These are phyloP conservation scores for Acanthosepion esculentum DNA, from an alignment of 2,888 invertebrate species.

Conservation along the genomic window DNA sequence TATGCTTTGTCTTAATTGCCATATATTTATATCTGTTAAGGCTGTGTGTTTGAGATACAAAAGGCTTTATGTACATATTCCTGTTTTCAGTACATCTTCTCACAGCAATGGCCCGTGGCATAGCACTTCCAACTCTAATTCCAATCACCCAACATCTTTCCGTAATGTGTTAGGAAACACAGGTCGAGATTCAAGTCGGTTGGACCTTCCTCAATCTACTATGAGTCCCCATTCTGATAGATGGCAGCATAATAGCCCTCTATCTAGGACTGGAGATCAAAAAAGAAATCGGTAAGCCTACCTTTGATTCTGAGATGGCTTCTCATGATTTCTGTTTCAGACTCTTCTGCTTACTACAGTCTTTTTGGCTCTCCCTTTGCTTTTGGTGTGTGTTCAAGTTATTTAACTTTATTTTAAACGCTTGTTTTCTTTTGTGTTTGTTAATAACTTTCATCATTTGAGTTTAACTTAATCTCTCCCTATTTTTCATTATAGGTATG, in stretches of 20 bases:
- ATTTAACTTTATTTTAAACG: neutral
- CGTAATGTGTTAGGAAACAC: conserved; percentile 52
- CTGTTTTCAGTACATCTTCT: conserved; percentile 50
- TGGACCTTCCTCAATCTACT: conserved; percentile 58
- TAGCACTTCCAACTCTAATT: conserved; percentile 48
- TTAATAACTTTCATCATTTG: neutral
- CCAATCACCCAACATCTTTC: conserved; percentile 51
- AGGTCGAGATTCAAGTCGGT: conserved; percentile 53
- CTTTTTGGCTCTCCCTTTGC: neutral
- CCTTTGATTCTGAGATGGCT: neutral
- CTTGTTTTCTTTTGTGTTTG: neutral
- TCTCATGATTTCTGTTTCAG: neutral
- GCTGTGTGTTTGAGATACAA: neutral
- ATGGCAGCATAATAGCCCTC: conserved; percentile 70
- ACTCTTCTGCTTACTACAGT: neutral
- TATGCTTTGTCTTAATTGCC: neutral
- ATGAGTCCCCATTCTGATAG: conserved; percentile 55
- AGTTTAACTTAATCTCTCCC: neutral
- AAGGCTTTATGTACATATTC: neutral
- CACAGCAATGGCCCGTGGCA: conserved; percentile 56
- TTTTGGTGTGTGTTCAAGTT: no score
- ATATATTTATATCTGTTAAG: neutral
- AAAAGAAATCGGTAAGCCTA: conserved; percentile 63
- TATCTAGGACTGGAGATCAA: conserved; percentile 65
- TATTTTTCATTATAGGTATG: conserved; percentile 56